These are phyloP conservation scores for Canis aureus DNA, from an alignment of 2,113 vertebrate species.

Conservation along the genomic window DNA sequence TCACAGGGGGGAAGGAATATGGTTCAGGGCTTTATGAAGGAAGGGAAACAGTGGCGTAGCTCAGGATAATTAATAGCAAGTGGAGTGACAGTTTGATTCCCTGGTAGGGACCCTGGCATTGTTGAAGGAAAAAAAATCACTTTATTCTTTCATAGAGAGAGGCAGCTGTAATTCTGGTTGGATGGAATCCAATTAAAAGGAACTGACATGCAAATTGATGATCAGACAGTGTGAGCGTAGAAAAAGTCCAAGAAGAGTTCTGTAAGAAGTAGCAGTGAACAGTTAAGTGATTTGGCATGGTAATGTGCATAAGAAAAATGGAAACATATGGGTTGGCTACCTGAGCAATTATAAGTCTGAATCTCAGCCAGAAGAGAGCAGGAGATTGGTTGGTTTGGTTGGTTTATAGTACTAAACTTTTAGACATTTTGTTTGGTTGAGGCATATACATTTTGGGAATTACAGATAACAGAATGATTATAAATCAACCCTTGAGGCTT, in stretches of 20 bases:
- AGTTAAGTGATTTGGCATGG: slow-evolving; percentile 45
- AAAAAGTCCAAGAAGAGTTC: slow-evolving; percentile 65
- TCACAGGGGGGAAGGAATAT: slow-evolving; percentile 57
- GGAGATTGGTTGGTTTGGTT: neutral
- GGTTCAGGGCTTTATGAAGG: slow-evolving; percentile 65
- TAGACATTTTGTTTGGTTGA: slow-evolving; percentile 56
- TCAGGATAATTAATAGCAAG: slow-evolving; percentile 75
- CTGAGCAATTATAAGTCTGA: neutral
- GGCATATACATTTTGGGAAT: slow-evolving; percentile 40
- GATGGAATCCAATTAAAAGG: slow-evolving; percentile 76
- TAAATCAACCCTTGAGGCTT: slow-evolving; percentile 18
- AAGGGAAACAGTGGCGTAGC: slow-evolving; percentile 62
- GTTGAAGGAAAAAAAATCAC: slow-evolving; percentile 69
- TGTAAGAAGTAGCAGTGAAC: slow-evolving; percentile 70
- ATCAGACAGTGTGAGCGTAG: slow-evolving; percentile 66
- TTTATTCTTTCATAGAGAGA: slow-evolving; percentile 72
- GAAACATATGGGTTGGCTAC: slow-evolving; percentile 10
- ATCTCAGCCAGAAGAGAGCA: slow-evolving; percentile 48
- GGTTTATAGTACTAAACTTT: neutral
- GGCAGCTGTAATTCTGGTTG: slow-evolving; percentile 69
- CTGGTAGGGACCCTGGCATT: slow-evolving; percentile 72
- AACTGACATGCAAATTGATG: slow-evolving; percentile 77
- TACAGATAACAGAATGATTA: slow-evolving; percentile 14
- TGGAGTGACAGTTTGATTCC: slow-evolving; percentile 77
- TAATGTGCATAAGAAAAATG: neutral